Evolutionary conservation across 2,888 invertebrate species (phyloP).

Genomic region (Thelaira solivaga): DNA sequence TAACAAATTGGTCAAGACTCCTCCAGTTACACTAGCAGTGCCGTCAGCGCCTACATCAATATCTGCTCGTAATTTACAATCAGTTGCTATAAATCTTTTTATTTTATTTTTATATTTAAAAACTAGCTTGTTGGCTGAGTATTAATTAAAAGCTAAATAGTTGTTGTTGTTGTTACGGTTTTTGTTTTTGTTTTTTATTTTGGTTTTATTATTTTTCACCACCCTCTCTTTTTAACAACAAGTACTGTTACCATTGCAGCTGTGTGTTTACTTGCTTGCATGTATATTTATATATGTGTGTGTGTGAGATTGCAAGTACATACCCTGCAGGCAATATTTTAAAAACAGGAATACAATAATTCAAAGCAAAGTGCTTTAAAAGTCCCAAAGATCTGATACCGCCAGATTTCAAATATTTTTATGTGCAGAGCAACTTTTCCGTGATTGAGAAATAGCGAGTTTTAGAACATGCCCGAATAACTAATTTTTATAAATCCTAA

Average conservation of each 20-base stretch:
- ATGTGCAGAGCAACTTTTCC: too few species aligned
- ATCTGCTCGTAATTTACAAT: slow-evolving; percentile 38
- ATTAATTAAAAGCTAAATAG: background rate
- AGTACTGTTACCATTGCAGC: slow-evolving; percentile 1
- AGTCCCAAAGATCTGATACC: too few species aligned
- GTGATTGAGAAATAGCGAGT: too few species aligned
- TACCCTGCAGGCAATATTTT: too few species aligned
- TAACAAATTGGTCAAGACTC: slow-evolving; percentile 26
- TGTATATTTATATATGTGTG: background rate
- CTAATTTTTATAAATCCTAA: too few species aligned
- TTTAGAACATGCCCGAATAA: too few species aligned
- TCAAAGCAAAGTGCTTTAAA: too few species aligned
- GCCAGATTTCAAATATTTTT: too few species aligned
- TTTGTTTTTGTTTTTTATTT: too few species aligned
- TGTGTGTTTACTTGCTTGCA: too few species aligned
- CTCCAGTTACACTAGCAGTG: background rate
- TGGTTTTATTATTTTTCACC: background rate
- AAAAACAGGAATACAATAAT: too few species aligned
- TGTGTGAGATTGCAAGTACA: background rate
- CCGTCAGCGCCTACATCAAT: slow-evolving; percentile 36
- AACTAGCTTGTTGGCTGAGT: background rate
- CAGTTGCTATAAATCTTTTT: slow-evolving; percentile 32
- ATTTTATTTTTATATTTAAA: background rate
- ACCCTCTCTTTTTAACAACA: slow-evolving; percentile 3
- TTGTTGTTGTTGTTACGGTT: background rate